Conservation (phyloP, 2,888 invertebrate species). For the Drosophila rellima region DNA sequence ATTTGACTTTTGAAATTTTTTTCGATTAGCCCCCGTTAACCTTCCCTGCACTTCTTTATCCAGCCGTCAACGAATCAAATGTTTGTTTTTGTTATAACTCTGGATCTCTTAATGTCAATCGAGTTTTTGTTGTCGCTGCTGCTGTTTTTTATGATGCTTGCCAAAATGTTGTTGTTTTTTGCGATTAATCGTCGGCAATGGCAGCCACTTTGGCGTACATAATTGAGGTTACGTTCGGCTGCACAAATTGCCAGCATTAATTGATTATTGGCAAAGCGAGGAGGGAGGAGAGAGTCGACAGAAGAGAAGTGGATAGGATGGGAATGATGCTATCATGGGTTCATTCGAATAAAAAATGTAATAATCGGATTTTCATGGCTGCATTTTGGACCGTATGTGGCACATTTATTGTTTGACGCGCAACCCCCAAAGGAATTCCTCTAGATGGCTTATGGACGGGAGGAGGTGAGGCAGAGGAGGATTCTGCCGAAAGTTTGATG, state of each 20-base stretch:
- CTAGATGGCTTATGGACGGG: background rate
- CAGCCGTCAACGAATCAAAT: constrained; percentile 16
- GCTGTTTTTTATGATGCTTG: constrained; percentile 44
- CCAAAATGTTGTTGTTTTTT: constrained; percentile 69
- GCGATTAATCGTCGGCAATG: constrained; percentile 72
- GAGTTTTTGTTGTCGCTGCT: constrained; percentile 28
- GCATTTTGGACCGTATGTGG: constrained; percentile 67
- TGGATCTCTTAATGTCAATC: constrained; percentile 52
- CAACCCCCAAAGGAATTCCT: constrained; percentile 29
- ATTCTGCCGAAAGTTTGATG: constrained; percentile 44
- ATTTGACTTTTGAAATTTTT: constrained; percentile 72
- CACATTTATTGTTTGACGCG: constrained; percentile 70
- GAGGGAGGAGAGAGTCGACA: background rate
- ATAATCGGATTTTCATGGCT: constrained; percentile 77
- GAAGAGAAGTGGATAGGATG: constrained; percentile 2
- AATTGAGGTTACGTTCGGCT: constrained; percentile 79
- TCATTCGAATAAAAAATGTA: constrained; percentile 61
- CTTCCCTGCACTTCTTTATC: background rate
- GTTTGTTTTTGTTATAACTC: constrained; percentile 77
- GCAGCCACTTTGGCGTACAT: constrained; percentile 75
- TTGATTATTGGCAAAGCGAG: constrained; percentile 62
- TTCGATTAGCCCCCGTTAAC: constrained; percentile 59
- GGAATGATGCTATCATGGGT: constrained; percentile 29
- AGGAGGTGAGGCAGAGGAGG: background rate
- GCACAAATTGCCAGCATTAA: constrained; percentile 81